These are phyloP conservation scores for Doryteuthis pealeii DNA, from an alignment of 1,140 invertebrate genomes.

Conservation along the genomic window DNA sequence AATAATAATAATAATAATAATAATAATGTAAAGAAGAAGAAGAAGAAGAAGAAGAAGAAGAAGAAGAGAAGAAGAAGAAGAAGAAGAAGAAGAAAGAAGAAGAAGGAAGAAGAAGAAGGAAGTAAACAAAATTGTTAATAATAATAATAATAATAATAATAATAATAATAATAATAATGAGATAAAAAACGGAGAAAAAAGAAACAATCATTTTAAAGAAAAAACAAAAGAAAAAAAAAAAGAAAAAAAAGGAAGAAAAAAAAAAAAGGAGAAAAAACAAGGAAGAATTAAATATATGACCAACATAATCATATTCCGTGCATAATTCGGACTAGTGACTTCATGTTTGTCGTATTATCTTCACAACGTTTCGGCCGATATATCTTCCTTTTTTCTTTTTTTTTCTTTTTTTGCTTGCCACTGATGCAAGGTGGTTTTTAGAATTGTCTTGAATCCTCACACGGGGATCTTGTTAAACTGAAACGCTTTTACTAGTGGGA, in stretches of 20 bases:
- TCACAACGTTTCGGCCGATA: no score
- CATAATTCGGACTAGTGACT: no score
- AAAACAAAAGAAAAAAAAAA: background rate
- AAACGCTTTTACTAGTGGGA: no score
- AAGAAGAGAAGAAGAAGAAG: constrained; percentile 10
- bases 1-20: no score
- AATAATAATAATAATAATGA: background rate
- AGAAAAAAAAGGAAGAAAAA: background rate
- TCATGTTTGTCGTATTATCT: no score
- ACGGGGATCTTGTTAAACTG: no score
- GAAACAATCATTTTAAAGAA: background rate
- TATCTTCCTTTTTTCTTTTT: no score
- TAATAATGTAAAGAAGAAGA: background rate
- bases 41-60: background rate
- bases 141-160: background rate
- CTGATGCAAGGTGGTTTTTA: no score
- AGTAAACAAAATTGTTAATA: background rate
- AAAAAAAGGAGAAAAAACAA: background rate
- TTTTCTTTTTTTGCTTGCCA: no score
- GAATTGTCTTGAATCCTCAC: no score
- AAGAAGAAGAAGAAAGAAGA: constrained; percentile 8
- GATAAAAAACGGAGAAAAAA: background rate
- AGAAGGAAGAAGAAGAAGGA: background rate
- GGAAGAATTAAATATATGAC: no score
- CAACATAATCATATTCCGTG: no score